phyloP scores from a whole-genome alignment of 2,797 vertebrate genomes.

The Ispidina lecontei region DNA sequence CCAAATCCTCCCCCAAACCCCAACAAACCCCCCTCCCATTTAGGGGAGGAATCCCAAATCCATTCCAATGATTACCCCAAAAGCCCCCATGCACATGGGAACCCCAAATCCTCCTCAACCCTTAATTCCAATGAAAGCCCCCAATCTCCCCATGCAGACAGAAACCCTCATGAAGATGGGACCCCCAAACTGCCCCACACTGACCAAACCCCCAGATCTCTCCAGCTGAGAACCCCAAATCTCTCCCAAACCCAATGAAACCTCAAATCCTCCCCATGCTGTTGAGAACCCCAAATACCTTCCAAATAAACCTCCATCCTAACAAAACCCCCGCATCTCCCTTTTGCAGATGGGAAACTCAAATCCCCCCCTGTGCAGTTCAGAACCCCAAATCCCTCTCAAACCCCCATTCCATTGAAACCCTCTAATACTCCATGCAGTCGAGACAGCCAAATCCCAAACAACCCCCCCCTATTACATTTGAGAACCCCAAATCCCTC shows the following conservation, averaged over 20 bases:
- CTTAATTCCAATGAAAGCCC: not conserved
- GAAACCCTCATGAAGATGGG: not conserved
- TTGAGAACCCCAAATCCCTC: not conserved
- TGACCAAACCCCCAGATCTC: not conserved
- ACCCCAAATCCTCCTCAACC: not conserved
- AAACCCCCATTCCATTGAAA: too few relatives aligned
- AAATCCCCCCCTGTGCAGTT: not conserved
- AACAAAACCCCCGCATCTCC: not conserved
- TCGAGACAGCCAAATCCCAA: not conserved
- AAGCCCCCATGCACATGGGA: not conserved
- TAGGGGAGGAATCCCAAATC: not conserved
- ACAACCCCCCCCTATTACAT: not conserved
- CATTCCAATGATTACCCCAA: not conserved
- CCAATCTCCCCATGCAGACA: too few relatives aligned
- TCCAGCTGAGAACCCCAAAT: not conserved
- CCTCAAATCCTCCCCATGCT: not conserved
- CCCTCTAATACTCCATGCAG: too few relatives aligned
- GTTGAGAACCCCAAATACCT: not conserved
- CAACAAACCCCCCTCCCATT: rapidly evolving
- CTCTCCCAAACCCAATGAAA: rapidly evolving
- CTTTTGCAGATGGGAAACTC: too few relatives aligned
- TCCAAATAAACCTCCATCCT: not conserved
- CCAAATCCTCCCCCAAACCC: not conserved
- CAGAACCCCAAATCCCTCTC: not conserved
- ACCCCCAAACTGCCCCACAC: not conserved